Conservation (phyloP, 2,888 invertebrate genomes). For the Nymphalis c-album region DNA sequence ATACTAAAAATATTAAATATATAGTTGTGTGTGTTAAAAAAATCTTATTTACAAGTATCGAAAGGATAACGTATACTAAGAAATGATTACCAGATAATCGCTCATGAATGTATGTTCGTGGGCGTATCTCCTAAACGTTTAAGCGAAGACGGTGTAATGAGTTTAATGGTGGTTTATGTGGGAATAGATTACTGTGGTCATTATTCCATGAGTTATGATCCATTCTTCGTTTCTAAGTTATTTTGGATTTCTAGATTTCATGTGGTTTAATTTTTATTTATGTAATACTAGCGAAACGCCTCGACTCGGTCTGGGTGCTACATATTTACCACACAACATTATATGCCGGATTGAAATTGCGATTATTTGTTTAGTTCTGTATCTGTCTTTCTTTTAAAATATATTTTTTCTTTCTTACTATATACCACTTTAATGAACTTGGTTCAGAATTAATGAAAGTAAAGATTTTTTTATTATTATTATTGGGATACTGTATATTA, state of each 20-base stretch:
- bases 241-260: slow-evolving; percentile 9
- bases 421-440: too few species aligned
- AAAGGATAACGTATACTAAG: slow-evolving; percentile 29
- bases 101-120: slow-evolving; percentile 25
- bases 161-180: slow-evolving; percentile 41
- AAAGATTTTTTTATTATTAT: too few species aligned
- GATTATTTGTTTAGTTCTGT: not conserved
- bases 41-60: slow-evolving; percentile 11
- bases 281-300: not conserved
- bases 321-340: not conserved
- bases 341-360: not conserved
- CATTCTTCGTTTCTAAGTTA: slow-evolving; percentile 3
- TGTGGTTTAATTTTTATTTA: not conserved
- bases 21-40: slow-evolving; percentile 14
- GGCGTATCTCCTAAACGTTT: slow-evolving; percentile 27
- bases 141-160: slow-evolving; percentile 35
- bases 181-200: slow-evolving; percentile 36
- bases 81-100: slow-evolving; percentile 32
- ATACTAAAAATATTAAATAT: not conserved
- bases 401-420: too few species aligned
- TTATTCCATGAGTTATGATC: slow-evolving; percentile 35
- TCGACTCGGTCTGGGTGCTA: not conserved
- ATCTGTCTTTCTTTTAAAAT: too few species aligned
- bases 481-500: too few species aligned
- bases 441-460: too few species aligned